Evolutionary conservation across 2,888 invertebrate species (phyloP), one percentile per base, ranked within the genome.

Genomic region (Vesta saturnalis): DNA sequence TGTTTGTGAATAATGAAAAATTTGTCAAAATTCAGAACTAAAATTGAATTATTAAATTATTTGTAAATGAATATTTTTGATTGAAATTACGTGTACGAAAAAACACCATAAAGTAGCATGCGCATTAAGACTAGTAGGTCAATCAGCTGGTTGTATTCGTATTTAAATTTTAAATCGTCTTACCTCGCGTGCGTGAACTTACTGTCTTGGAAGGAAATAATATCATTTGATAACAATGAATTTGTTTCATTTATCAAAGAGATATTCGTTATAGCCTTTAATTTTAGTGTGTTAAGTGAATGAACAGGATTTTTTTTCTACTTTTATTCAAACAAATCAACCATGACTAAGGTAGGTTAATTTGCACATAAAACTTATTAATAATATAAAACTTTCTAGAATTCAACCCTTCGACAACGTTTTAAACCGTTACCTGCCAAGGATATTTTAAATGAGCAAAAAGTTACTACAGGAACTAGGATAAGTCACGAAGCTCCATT

Each of bases 331-430:
- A 52, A 49, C n/a, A 49, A 23, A 60, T 47, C 18, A 19, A 54
- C 23, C 30, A 61, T 61, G 60, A 54, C 49, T 14, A 61, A 61
- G 60, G 60, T 23, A 61, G 18, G 30, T 21, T 19, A 52, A 10
- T 52, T 21, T 21, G 1, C 52, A 14, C 3, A 14, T 3, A 49
- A 14, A 4, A 1, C 1, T 12, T 1, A 2, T 49, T 19, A 49
- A 15, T 49, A 15, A 49, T 4, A 14, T 49, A 5, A n/a, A n/a
- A 14, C 19, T 15, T 65, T 62, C 6, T 57, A 70, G 69, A 60
- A 63, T 59, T 49, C 65, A 16, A 59, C 60, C n/a, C 63, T 66
- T 54, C 65, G 66, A 16, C 69, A 70, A 22, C 69, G 69, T 18
- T 54, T 65, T 22, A 70, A 63, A 63, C 56, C 69, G 18, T 47